These are phyloP conservation scores for Chaetodon trifasciatus DNA, from an alignment of 2,797 vertebrate genomes.

Conservation along the genomic window DNA sequence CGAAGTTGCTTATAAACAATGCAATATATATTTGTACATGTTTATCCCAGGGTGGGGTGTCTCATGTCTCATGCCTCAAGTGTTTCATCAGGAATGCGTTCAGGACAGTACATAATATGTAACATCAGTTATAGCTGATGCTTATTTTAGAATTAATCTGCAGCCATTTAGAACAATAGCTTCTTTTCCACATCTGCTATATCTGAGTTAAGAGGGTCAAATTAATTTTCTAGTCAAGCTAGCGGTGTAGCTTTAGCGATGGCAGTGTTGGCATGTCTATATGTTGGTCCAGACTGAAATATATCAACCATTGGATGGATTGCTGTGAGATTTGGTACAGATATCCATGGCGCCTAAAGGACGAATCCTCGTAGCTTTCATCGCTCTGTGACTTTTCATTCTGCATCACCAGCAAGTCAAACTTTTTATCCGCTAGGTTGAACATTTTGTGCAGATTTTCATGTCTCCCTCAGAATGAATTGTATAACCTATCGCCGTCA, in stretches of 20 bases:
- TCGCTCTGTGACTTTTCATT: too few species aligned
- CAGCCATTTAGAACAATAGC: not conserved
- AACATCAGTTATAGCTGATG: not conserved
- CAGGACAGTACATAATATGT: constrained; percentile 1
- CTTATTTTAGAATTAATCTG: not conserved
- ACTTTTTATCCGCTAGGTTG: too few species aligned
- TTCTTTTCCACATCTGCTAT: not conserved
- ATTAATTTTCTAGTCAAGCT: not conserved
- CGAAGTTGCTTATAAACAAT: constrained; percentile 39
- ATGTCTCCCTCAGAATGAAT: not conserved
- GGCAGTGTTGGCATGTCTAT: not conserved
- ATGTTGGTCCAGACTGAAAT: not conserved
- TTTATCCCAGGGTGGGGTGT: not conserved
- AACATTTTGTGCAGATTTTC: not conserved
- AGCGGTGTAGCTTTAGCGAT: too few species aligned
- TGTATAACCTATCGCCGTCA: too few species aligned
- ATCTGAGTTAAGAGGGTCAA: not conserved
- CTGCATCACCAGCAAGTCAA: not conserved
- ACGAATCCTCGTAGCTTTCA: too few species aligned
- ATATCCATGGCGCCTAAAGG: too few species aligned
- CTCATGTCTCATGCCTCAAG: constrained; percentile 1
- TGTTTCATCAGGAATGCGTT: not conserved
- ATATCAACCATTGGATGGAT: not conserved
- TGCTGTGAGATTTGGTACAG: not conserved
- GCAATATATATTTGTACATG: constrained; percentile 30